Conservation (phyloP, 2,797 vertebrate species). For the Eulemur coronatus region DNA sequence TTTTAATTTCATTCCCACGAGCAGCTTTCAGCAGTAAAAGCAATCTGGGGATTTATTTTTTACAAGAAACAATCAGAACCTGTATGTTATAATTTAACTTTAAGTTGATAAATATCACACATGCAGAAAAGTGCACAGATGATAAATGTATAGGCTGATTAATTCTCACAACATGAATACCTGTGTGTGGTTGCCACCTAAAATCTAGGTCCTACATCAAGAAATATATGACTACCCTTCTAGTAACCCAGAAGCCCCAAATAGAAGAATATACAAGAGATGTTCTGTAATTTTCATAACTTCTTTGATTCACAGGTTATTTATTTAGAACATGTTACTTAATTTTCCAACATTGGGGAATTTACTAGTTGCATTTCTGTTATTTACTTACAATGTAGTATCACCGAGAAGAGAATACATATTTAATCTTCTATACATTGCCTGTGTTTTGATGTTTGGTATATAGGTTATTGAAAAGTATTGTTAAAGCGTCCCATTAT, state of each 20-base stretch:
- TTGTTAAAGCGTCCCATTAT: not conserved
- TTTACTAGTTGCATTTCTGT: not conserved
- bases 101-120: not conserved
- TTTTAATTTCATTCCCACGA: not conserved
- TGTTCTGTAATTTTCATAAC: not conserved
- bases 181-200: not conserved
- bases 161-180: not conserved
- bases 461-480: not conserved
- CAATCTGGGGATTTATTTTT: not conserved
- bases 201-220: not conserved
- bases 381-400: not conserved
- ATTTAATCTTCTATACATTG: not conserved
- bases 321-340: not conserved
- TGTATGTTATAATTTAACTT: not conserved
- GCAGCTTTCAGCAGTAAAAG: conserved; percentile 29
- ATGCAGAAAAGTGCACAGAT: not conserved
- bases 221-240: not conserved
- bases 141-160: not conserved
- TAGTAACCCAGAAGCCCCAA: not conserved
- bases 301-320: not conserved
- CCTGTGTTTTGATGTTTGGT: not conserved
- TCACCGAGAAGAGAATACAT: not conserved
- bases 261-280: not conserved
- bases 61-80: not conserved
- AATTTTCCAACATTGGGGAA: not conserved